Conservation (phyloP, 2,888 invertebrate species). For the Bombyx huttoni region DNA sequence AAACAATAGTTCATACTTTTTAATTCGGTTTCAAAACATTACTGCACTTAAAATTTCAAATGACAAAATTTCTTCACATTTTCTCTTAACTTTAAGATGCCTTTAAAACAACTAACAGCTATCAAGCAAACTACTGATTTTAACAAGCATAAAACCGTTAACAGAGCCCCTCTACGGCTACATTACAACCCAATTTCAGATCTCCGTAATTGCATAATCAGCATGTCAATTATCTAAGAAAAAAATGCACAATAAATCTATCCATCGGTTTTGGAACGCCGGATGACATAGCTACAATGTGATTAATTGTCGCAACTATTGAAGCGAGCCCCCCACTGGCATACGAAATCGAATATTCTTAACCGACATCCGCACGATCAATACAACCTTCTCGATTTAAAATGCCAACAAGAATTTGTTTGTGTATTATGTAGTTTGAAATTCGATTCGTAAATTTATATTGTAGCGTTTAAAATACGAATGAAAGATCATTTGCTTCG, state of each 20-base stretch:
- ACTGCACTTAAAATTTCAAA: too few relatives aligned
- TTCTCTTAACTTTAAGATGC: background rate
- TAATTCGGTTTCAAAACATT: too few relatives aligned
- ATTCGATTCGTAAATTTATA: background rate
- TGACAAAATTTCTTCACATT: background rate
- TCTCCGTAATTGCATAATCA: constrained; percentile 8
- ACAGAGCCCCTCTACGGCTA: background rate
- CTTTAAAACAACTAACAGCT: background rate
- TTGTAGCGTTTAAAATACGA: background rate
- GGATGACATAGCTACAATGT: constrained; percentile 68
- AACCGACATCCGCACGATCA: constrained; percentile 22
- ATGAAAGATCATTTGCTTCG: too few relatives aligned
- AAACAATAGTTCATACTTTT: too few relatives aligned
- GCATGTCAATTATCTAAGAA: constrained; percentile 11
- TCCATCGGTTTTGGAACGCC: constrained; percentile 44
- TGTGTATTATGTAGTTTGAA: constrained; percentile 20
- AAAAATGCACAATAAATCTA: constrained; percentile 42
- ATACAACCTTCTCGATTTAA: constrained; percentile 57
- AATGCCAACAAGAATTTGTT: constrained; percentile 53
- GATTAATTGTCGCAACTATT: constrained; percentile 69
- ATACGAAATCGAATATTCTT: constrained; percentile 66
- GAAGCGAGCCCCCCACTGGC: constrained; percentile 66
- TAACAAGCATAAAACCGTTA: background rate
- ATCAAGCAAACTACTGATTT: background rate
- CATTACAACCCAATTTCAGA: background rate